phyloP scores from a whole-genome alignment of 2,113 vertebrate species.

The Columba janthina region DNA sequence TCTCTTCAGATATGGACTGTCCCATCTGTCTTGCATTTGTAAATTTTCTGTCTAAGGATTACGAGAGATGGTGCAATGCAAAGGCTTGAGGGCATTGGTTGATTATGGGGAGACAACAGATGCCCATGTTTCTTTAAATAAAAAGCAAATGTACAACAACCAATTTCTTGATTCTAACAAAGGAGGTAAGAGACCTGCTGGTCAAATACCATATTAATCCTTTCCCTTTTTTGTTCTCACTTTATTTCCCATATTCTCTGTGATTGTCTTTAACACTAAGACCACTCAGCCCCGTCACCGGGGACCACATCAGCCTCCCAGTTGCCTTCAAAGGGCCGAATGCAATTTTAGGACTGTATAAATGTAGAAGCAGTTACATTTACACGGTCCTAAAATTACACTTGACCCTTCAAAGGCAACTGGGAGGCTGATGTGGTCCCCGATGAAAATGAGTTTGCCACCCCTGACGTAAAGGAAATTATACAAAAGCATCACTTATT shows the following conservation, averaged over 20 bases:
- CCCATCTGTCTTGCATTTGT: not conserved
- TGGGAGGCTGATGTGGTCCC: no score
- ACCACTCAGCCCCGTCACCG: rapidly evolving
- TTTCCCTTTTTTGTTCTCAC: not conserved
- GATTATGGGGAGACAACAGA: not conserved
- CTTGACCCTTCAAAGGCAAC: no score
- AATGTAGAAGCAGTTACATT: no score
- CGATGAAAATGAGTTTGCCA: no score
- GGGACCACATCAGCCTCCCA: no score
- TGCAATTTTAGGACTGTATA: no score
- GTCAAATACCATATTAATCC: not conserved
- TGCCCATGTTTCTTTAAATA: not conserved
- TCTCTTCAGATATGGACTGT: not conserved
- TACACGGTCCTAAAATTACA: no score
- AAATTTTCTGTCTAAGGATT: not conserved
- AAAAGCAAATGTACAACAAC: not conserved
- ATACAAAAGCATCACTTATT: rapidly evolving
- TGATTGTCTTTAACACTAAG: not conserved
- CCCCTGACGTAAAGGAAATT: rapidly evolving
- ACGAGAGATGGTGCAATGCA: not conserved
- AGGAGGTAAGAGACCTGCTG: not conserved
- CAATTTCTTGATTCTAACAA: not conserved
- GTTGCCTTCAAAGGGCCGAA: no score
- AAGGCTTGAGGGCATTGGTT: not conserved
- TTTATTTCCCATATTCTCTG: not conserved